Evolutionary conservation across 2,888 invertebrate species (phyloP), one percentile per base, ranked within the genome.

Genomic region (Pachliopta kotzebuea): DNA sequence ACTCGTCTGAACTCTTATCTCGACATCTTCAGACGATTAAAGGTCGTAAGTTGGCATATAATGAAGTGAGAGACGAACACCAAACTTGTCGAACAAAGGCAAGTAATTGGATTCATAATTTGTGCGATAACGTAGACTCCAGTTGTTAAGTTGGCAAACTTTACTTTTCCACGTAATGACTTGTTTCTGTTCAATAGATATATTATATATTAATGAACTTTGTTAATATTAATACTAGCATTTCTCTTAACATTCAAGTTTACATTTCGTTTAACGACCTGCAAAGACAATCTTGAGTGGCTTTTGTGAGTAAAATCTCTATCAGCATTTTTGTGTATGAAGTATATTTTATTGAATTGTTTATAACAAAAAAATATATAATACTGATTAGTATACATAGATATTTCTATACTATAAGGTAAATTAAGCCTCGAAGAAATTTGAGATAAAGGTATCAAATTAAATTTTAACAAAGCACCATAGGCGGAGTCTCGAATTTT

Each of bases 391-490:
- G 31, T 62, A 37, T 11, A 45, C 45, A 2, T 20, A 45, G 45
- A 23, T 18, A 0, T 45, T 23, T 42, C 8, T 42, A 21, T 42
- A 56, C 18, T 45, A 45, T 54, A 55, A 55, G 59, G 58, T 59
- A 66, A 66, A 59, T 72, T 72, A 71, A 71, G 68, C 69, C 69
- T 67, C 58, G 62, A 74, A 81, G 88, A 83, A 86, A 87, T 80
- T 77, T 76, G 84, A 88, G 86, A 85, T 83, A 85, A 87, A 85
- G 79, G 89, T 88, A 90, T 89, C 90, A 84, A 88, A 90, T 91
- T 90, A 90, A 87, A 85, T 85, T 90, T 90, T 89, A 89, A 90
- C 88, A 88, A 90, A 83, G 86, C 83, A 73, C 68, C 76, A 80
- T 83, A 82, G 85, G 84, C 83, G 83, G 73, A 80, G 76, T 72